phyloP scores from a whole-genome alignment of 2,113 vertebrate genomes.

The Erythrocercus mccallii region DNA sequence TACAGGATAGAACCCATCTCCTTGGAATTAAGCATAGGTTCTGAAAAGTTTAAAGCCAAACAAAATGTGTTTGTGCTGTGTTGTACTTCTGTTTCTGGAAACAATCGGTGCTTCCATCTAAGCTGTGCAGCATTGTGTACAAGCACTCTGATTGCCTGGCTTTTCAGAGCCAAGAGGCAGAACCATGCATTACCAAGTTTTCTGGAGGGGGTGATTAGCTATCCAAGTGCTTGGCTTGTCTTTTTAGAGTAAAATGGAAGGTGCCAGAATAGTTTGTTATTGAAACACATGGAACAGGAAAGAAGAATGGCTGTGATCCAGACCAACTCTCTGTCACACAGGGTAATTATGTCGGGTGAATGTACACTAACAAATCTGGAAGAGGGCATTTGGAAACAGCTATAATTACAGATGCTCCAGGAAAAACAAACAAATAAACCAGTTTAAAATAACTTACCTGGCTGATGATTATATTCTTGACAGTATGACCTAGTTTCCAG shows the following conservation, averaged over 20 bases:
- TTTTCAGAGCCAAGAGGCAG: background rate
- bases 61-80: background rate
- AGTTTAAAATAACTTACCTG: conserved; percentile 79
- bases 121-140: fast-evolving
- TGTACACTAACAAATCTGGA: background rate
- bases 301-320: background rate
- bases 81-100: background rate
- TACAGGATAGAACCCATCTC: background rate
- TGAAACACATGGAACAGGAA: background rate
- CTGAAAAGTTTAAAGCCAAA: background rate
- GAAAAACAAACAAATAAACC: background rate
- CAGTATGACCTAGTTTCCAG: conserved; percentile 96
- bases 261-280: background rate
- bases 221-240: background rate
- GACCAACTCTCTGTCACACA: background rate
- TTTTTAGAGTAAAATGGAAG: background rate
- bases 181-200: background rate
- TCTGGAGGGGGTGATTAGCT: background rate
- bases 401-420: background rate
- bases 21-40: background rate
- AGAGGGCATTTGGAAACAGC: background rate
- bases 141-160: background rate
- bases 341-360: background rate
- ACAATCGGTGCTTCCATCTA: background rate
- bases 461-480: conserved; percentile 97